Evolutionary conservation across 2,797 vertebrate genomes (phyloP).

Genomic region (Fundulus diaphanus): DNA sequence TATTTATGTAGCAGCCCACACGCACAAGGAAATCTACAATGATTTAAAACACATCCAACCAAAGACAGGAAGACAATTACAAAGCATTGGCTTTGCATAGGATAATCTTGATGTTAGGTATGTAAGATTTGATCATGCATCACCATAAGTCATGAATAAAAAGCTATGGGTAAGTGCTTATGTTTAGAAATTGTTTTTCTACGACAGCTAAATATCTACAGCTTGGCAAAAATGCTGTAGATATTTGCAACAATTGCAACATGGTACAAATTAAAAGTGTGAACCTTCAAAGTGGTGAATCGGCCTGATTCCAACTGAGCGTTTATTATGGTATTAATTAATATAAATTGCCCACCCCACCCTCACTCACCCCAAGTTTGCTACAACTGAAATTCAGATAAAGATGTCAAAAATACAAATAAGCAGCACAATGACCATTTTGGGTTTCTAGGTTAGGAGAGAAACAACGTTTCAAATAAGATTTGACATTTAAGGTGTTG

Average conservation of each 20-base stretch:
- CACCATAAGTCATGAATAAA: not conserved
- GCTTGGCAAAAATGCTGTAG: not conserved
- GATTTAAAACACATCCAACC: too few species aligned
- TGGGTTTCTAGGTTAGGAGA: not conserved
- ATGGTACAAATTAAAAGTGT: not conserved
- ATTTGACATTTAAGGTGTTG: not conserved
- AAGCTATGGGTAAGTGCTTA: not conserved
- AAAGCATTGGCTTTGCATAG: too few species aligned
- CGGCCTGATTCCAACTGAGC: too few species aligned
- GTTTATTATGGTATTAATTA: too few species aligned
- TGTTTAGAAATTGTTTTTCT: not conserved
- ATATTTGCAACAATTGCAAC: too few species aligned
- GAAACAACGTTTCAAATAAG: not conserved
- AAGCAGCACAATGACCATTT: not conserved
- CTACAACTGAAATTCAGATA: slow-evolving; percentile 24
- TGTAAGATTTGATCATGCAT: not conserved
- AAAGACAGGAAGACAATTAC: too few species aligned
- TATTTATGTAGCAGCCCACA: too few species aligned
- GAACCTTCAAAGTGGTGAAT: not conserved
- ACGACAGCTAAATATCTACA: not conserved
- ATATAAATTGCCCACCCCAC: too few species aligned
- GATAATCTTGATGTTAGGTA: not conserved
- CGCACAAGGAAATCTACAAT: too few species aligned
- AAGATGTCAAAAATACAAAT: not conserved
- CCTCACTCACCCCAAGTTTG: not conserved